Evolutionary conservation across 2,888 invertebrate species (phyloP), one percentile per base, ranked within the genome.

Genomic region (Protodeltote pygarga): DNA sequence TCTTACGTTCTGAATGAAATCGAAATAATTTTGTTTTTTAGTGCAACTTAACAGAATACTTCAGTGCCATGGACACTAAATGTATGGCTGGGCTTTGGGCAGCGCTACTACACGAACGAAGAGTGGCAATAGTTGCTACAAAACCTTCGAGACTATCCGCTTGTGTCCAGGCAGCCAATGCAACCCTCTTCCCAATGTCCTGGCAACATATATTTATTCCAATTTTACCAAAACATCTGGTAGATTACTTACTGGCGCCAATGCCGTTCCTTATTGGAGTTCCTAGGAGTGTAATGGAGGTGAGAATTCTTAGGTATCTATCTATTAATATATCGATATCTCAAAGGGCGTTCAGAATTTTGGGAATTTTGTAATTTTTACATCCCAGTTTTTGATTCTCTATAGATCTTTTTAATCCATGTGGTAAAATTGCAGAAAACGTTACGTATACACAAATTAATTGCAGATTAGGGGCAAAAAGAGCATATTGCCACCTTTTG

Each of bases 121-220:
- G 99, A 29, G 97, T 99, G 50, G 95, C 99, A 40, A 96, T 99
- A 71, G 97, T 97, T 5, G 98, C 99, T 0, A 95, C 95, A 57
- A 97, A 97, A 77, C 93, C 99, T 57, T 97, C 97, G 61, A 93
- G 98, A 49, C 92, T 99, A 33, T 98, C 98, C 34, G 97, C 99
- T 0, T 97, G 97, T 76, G 97, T 97, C 15, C 98, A 98, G 85
- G 98, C 98, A 8, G 97, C 98, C 10, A 98, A 98, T 81, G 95
- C 97, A 53, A 95, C 99, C 31, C 94, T 99, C 25, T 99, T 98
- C 87, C 99, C 99, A 0, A 98, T 99, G 98, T 96, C 96, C 66
- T 99, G 99, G 99, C 99, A 99, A 88, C 98, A 99, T 77, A 97
- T 99, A 78, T 99, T 97, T 85, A 98, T 99, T 87, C 99, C 99